Evolutionary conservation across 2,797 vertebrate genomes (phyloP), one percentile per base, ranked within the genome.

Genomic region (Oreortyx pictus): DNA sequence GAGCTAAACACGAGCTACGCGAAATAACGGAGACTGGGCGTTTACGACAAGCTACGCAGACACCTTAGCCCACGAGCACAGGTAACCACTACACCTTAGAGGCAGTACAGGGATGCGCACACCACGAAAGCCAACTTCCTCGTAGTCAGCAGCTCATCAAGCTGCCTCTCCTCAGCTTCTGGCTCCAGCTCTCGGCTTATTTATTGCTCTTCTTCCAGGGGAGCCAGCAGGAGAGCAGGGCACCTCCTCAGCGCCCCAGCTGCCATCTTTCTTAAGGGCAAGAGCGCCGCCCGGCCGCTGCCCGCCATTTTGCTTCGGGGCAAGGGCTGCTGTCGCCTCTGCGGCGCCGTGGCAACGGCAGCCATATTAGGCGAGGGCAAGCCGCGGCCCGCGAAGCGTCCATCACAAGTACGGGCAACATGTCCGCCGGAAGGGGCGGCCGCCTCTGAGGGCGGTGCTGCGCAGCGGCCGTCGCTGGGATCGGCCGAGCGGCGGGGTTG

Each of bases 281-380:
- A 29, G 37, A 35, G 47, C 37, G 3, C 7, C 1, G 19, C 41
- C 64, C 17, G 7, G 6, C 2, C 1, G 2, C 13, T 29, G 2
- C 20, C 60, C 2, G 44, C 61, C 71, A 81, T 82, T 2, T 44
- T 6, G 5, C 1, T 5, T 43, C 7, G 9, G 49, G 70, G 65
- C 35, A 22, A 22, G 46, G 39, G 52, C 33, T 16, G 24, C 73
- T 27, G 33, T 22, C 31, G 16, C 23, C 4, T 9, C 47, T 9
- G 9, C 7, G 14, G 22, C 65, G 31, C 75, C 43, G 44, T 33
- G 70, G 65, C 46, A 49, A 43, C 59, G 67, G 70, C 67, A 4
- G 80, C 83, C 89, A 92, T 90, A 62, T 88, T 75, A 44, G 13
- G 57, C 14, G 33, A 41, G 86, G 89, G 91, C 91, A 89, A 33